These are phyloP conservation scores for Pelagia noctiluca DNA, from an alignment of 30 jellyfish, hydroid and myxozoan genomes.

Conservation along the genomic window DNA sequence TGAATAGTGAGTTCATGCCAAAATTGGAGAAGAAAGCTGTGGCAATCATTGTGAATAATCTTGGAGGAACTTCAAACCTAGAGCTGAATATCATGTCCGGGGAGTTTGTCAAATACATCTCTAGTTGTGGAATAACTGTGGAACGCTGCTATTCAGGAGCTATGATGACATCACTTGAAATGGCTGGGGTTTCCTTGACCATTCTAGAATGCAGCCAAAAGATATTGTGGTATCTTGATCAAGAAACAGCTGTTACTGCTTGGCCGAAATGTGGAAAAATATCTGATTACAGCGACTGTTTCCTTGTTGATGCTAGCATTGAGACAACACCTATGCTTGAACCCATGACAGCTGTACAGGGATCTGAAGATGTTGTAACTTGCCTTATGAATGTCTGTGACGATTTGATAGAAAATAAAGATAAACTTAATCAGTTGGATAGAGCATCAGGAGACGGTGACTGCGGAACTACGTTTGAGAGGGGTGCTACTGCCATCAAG, in stretches of 20 bases:
- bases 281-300: neutral
- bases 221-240: conserved; percentile 59
- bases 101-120: conserved; percentile 57
- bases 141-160: conserved; percentile 75
- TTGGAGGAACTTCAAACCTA: conserved; percentile 94
- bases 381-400: conserved; percentile 63
- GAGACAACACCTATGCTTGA: too few relatives aligned
- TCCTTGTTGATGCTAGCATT: conserved; percentile 7
- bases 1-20: conserved; percentile 73
- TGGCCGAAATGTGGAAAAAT: conserved; percentile 26
- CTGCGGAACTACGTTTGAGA: conserved; percentile 93
- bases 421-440: conserved; percentile 82
- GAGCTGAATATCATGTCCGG: conserved; percentile 84
- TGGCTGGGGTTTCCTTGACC: conserved; percentile 97
- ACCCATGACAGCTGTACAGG: too few relatives aligned
- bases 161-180: conserved; percentile 91
- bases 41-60: conserved; percentile 80
- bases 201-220: conserved; percentile 52
- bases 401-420: conserved; percentile 65
- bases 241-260: conserved; percentile 6
- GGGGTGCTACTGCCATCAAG: conserved; percentile 80
- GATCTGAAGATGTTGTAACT: conserved; percentile 6
- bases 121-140: conserved; percentile 13
- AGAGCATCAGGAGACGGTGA: conserved; percentile 98
- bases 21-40: conserved; percentile 52